phyloP scores from a whole-genome alignment of 2,113 vertebrate genomes.

The Sakesphorus luctuosus region DNA sequence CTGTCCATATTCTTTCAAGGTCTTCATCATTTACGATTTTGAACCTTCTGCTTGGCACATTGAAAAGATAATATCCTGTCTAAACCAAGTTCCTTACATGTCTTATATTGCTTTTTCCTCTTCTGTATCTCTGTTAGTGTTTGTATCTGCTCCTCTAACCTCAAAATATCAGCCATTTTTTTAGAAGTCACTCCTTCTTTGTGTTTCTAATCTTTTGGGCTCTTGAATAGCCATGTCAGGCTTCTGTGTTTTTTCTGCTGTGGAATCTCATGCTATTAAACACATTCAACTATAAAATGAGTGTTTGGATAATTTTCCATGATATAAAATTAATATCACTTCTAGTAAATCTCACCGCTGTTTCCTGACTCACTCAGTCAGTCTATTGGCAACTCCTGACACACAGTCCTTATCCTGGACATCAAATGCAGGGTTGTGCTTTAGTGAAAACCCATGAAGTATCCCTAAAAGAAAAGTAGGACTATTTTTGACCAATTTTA shows the following conservation, averaged over 20 bases:
- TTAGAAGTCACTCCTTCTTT: background rate
- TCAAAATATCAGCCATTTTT: background rate
- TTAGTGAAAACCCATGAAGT: background rate
- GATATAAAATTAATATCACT: background rate
- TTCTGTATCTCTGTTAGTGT: background rate
- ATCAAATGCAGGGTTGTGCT: background rate
- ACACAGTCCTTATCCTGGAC: background rate
- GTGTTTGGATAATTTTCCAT: background rate
- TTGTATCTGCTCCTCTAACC: background rate
- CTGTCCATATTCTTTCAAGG: background rate
- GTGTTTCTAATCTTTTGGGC: background rate
- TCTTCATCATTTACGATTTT: background rate
- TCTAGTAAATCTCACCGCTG: background rate
- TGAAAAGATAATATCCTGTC: background rate
- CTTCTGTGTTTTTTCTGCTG: background rate
- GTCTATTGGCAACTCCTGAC: background rate
- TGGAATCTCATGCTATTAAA: background rate
- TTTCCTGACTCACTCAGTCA: slow-evolving; percentile 29
- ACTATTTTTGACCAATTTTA: background rate
- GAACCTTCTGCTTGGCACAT: background rate
- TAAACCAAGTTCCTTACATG: background rate
- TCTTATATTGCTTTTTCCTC: background rate
- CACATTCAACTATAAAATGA: background rate
- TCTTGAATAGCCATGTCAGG: background rate
- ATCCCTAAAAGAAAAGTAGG: background rate